phyloP scores from a whole-genome alignment of 2,888 invertebrate genomes.

The Philereme transversata region DNA sequence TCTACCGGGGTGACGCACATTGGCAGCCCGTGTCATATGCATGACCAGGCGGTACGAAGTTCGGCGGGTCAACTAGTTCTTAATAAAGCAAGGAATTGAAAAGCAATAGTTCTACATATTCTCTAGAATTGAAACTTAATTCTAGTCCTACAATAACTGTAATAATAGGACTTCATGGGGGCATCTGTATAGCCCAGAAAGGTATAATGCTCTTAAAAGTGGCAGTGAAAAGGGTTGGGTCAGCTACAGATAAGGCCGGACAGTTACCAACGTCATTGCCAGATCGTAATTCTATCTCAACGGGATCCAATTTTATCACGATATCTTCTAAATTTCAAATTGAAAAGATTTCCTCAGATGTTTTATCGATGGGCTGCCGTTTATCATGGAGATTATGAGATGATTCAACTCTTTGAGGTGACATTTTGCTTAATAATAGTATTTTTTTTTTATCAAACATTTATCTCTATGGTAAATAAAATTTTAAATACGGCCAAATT shows the following conservation, averaged over 20 bases:
- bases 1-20: too few relatives aligned
- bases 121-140: conserved; percentile 5
- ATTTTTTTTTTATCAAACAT: conserved; percentile 2
- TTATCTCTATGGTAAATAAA: neutral
- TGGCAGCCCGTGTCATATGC: too few relatives aligned
- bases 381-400: conserved; percentile 33
- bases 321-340: conserved; percentile 71
- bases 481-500: neutral
- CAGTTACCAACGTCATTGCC: conserved; percentile 72
- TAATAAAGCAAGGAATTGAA: neutral
- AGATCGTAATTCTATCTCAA: conserved; percentile 68
- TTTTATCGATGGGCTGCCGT: conserved; percentile 27
- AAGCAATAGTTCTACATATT: conserved; percentile 1
- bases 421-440: conserved; percentile 11
- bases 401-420: conserved; percentile 23
- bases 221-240: conserved; percentile 79
- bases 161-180: conserved; percentile 45
- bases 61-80: too few relatives aligned
- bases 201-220: conserved; percentile 50
- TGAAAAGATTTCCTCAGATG: conserved; percentile 49
- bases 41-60: too few relatives aligned
- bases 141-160: conserved; percentile 11
- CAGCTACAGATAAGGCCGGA: conserved; percentile 71
- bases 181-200: conserved; percentile 48
- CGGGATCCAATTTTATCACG: conserved; percentile 64